phyloP scores from a whole-genome alignment of 2,888 invertebrate genomes.

The Gerris lacustris region DNA sequence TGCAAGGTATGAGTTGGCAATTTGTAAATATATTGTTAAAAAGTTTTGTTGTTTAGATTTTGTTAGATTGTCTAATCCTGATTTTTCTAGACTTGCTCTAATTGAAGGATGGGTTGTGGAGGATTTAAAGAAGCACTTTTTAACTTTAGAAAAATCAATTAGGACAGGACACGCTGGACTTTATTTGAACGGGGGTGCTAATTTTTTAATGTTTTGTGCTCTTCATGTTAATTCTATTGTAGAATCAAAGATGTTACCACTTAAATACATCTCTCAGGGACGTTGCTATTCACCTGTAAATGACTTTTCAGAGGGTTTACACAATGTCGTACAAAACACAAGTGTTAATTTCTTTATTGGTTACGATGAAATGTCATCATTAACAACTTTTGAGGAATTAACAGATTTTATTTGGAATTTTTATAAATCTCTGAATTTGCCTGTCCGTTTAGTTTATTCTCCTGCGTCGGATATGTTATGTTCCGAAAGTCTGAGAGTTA shows the following conservation, averaged over 20 bases:
- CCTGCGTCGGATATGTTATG: conserved; percentile 49
- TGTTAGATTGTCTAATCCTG: conserved; percentile 57
- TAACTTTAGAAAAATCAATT: conserved; percentile 47
- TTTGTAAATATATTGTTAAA: conserved; percentile 43
- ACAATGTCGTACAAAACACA: conserved; percentile 56
- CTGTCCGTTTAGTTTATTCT: conserved; percentile 51
- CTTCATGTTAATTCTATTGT: conserved; percentile 56
- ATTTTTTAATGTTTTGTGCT: conserved; percentile 59
- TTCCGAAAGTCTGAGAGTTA: conserved; percentile 55
- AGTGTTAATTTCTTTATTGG: conserved; percentile 36
- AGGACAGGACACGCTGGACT: conserved; percentile 44
- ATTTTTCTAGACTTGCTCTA: conserved; percentile 61
- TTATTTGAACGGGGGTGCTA: conserved; percentile 63
- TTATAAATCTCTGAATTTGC: conserved; percentile 53
- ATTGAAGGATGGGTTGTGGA: conserved; percentile 57
- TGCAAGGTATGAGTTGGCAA: conserved; percentile 55
- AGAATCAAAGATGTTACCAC: conserved; percentile 49
- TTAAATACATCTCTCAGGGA: conserved; percentile 57
- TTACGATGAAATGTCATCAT: neutral
- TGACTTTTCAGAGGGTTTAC: conserved; percentile 42
- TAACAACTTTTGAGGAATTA: neutral
- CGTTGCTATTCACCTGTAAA: conserved; percentile 50
- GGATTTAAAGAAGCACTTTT: conserved; percentile 52
- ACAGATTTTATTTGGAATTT: conserved; percentile 33
- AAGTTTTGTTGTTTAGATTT: conserved; percentile 43